Base-by-base conservation (phyloP, 2,797 vertebrate species). In the Characodon lateralis region DNA sequence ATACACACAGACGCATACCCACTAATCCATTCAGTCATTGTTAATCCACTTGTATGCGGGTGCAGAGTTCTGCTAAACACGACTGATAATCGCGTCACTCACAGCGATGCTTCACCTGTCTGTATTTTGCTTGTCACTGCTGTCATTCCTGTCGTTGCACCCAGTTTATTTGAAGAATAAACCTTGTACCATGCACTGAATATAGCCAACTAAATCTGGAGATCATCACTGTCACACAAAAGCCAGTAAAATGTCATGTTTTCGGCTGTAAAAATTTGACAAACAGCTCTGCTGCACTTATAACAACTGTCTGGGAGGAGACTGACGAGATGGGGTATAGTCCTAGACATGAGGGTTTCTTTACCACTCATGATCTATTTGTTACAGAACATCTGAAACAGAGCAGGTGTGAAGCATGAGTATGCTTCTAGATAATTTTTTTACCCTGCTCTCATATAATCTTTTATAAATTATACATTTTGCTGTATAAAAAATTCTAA, bases 11-110 rank as follows among this genome's bases (percentile, higher is more conserved):
- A 83, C 79, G 71, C 50, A 31, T 84, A 58, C 81, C 8, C 70
- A 63, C 81, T 93, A 92, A 92, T 92, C 89, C 91, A 89, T 80
- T 85, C 88, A 87, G 83, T 85, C 89, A 90, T 85, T 90, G 86
- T 88, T 93, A 94, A 93, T 91, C 92, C 91, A 88, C 87, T 85
- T 82, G 85, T 87, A 85, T 76, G 83, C 83, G 20, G 76, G 71
- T 71, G 76, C 83, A 83, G 77, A 75, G 74, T 77, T 84, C 80
- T 87, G 77, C 71, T 69, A 83, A 76, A 85, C 89, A 88, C 53
- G 72, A 78, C 86, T 80, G 78, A 77, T 80, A 81, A 80, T 78
- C 78, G 26, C 51, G 84, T 80, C 82, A 72, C 75, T 13, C 50
- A 80, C 77, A 31, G 70, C 80, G 85, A 63, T 81, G 87, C 88